A percentile compares a stretch with the other conserved stretches of the same genome.
These are phyloP conservation scores for Anaspis maculata DNA, from an alignment of 2,888 invertebrate genomes.

Conservation along the genomic window DNA sequence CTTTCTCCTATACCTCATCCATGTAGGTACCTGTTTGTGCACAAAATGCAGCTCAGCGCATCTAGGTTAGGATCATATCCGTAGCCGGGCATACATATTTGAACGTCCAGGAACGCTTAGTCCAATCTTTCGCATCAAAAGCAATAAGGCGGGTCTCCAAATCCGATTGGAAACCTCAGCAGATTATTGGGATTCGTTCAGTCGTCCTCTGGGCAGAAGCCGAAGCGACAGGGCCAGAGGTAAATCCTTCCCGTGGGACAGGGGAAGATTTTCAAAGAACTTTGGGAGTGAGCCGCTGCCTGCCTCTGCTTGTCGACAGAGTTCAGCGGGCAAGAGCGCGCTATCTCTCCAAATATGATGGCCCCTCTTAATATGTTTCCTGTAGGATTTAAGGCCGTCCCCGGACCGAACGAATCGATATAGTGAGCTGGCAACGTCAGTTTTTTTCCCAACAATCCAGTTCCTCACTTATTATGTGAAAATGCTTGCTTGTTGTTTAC, in stretches of 20 bases:
- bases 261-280: slow-evolving; percentile 16
- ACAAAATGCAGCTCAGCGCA: too few relatives aligned
- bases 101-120: slow-evolving; percentile 22
- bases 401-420: too few relatives aligned
- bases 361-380: too few relatives aligned
- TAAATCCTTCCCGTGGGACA: slow-evolving; percentile 30
- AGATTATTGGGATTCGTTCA: slow-evolving; percentile 36
- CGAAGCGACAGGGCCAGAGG: slow-evolving; percentile 24
- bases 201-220: slow-evolving; percentile 26
- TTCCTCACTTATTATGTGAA: too few relatives aligned
- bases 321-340: slow-evolving; percentile 8
- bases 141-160: slow-evolving; percentile 34
- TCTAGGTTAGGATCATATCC: background rate
- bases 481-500: too few relatives aligned
- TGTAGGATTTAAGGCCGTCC: too few relatives aligned
- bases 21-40: too few relatives aligned
- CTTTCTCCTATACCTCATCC: too few relatives aligned
- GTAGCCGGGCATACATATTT: slow-evolving; percentile 14
- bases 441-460: too few relatives aligned
- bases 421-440: too few relatives aligned
- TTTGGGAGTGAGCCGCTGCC: too few relatives aligned
- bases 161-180: slow-evolving; percentile 37
- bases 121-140: slow-evolving; percentile 29
- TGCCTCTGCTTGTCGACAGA: slow-evolving; percentile 12
- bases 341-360: slow-evolving; percentile 10